phyloP scores from a whole-genome alignment of 1,140 invertebrate species.

The Eurosta solidaginis region DNA sequence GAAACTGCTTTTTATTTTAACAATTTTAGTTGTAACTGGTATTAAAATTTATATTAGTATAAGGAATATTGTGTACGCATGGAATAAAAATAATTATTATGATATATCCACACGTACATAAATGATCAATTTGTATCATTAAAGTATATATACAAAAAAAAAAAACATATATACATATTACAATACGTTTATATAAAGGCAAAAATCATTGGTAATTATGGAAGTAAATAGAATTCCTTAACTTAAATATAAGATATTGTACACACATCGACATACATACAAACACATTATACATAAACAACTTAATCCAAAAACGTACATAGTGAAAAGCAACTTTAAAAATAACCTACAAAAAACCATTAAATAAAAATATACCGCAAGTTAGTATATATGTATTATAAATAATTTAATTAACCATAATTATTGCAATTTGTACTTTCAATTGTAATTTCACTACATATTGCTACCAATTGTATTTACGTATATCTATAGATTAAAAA shows the following conservation, averaged over 20 bases:
- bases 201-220: background rate
- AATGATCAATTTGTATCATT: background rate
- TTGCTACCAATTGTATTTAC: background rate
- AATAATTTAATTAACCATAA: constrained; percentile 2
- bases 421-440: background rate
- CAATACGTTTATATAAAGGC: background rate
- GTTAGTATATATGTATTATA: constrained; percentile 16
- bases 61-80: background rate
- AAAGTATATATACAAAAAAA: background rate
- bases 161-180: background rate
- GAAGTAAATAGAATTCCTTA: background rate
- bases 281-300: background rate
- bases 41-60: background rate
- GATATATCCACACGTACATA: background rate
- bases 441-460: background rate
- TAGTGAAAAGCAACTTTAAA: background rate
- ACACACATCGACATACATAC: constrained; percentile 2
- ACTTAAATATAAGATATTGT: background rate
- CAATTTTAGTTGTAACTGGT: background rate
- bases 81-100: background rate
- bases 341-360: background rate
- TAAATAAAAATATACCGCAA: background rate
- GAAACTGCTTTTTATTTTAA: background rate
- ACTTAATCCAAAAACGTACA: background rate
- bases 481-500: background rate